A percentile compares a stretch with the other conserved stretches of the same genome.
Conservation (phyloP, 2,888 invertebrate genomes). For the Carcina quercana region DNA sequence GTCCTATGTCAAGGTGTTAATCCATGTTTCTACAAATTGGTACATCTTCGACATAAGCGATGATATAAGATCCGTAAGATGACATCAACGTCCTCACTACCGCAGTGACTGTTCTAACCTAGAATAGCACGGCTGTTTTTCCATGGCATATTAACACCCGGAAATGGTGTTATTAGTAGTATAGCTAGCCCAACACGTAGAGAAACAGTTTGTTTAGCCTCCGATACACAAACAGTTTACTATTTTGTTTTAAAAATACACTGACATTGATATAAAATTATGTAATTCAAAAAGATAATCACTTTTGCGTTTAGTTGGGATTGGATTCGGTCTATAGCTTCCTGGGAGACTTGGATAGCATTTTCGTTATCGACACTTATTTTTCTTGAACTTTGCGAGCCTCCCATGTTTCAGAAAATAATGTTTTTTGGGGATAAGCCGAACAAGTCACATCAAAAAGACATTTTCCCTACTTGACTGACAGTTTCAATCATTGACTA, state of each 20-base stretch:
- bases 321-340: slow-evolving; percentile 65
- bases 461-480: slow-evolving; percentile 42
- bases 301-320: slow-evolving; percentile 55
- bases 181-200: too few relatives aligned
- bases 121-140: too few relatives aligned
- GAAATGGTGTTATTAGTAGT: too few relatives aligned
- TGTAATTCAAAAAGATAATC: slow-evolving; percentile 62
- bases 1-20: too few relatives aligned
- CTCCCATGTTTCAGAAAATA: slow-evolving; percentile 71
- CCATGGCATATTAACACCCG: too few relatives aligned
- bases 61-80: too few relatives aligned
- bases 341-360: slow-evolving; percentile 66
- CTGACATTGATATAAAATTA: slow-evolving; percentile 68
- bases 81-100: too few relatives aligned
- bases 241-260: slow-evolving; percentile 35
- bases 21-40: too few relatives aligned
- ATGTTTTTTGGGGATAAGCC: slow-evolving; percentile 34
- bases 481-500: neutral
- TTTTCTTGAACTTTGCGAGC: slow-evolving; percentile 71
- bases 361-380: slow-evolving; percentile 66
- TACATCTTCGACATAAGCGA: too few relatives aligned
- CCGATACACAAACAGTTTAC: slow-evolving; percentile 10
- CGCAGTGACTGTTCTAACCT: too few relatives aligned
- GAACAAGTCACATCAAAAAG: slow-evolving; percentile 60
- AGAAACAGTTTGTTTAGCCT: too few relatives aligned